These are phyloP conservation scores for Gymnothorax javanicus DNA, from an alignment of 2,797 vertebrate genomes.

Conservation along the genomic window DNA sequence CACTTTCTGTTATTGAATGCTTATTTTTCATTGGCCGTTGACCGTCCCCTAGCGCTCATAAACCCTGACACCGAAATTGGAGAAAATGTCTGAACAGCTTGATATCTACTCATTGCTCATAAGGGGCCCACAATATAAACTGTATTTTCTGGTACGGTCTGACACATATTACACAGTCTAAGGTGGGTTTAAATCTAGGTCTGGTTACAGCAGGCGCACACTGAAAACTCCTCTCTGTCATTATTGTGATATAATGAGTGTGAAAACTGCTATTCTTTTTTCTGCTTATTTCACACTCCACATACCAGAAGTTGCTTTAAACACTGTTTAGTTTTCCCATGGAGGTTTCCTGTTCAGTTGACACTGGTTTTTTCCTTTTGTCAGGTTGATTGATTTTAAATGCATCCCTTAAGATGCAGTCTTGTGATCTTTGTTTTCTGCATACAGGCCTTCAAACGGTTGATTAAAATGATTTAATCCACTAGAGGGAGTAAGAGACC, in stretches of 20 bases:
- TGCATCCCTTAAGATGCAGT: too few relatives aligned
- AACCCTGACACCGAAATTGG: neutral
- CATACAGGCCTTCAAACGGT: neutral
- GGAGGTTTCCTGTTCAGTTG: neutral
- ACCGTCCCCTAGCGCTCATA: neutral
- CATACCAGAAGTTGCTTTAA: neutral
- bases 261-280: neutral
- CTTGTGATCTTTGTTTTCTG: neutral
- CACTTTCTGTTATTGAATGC: conserved; percentile 8
- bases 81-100: neutral
- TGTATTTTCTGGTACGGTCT: neutral
- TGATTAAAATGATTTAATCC: conserved; percentile 16
- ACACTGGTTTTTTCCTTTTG: neutral
- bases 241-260: neutral
- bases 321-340: neutral
- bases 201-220: neutral
- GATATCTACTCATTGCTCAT: neutral
- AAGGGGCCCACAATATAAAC: neutral
- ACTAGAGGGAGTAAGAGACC: conserved; percentile 34
- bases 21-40: conserved; percentile 4
- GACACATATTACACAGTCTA: neutral
- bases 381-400: neutral
- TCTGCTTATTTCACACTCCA: neutral
- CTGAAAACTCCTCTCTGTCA: neutral
- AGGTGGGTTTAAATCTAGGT: neutral